phyloP scores from a whole-genome alignment of 2,797 vertebrate genomes.

The Urophycis tenuis region DNA sequence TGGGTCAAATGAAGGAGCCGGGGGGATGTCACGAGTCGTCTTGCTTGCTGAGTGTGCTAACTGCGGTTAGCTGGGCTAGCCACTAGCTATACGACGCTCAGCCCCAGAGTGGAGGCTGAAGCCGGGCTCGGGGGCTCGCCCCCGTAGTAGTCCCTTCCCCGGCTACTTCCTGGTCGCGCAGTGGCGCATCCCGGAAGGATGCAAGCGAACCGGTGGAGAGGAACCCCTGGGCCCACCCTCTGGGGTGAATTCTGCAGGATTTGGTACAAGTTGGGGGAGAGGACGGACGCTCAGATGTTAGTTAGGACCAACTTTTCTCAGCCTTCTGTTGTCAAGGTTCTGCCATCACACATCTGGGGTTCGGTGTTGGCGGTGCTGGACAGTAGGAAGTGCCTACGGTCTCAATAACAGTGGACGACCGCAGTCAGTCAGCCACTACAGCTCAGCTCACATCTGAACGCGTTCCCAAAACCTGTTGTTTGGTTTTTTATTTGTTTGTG shows the following conservation, averaged over 20 bases:
- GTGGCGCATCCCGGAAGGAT: slow-evolving; percentile 22
- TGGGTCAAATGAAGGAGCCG: slow-evolving; percentile 54
- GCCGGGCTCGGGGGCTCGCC: slow-evolving; percentile 22
- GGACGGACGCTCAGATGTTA: neutral
- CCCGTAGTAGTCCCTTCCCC: slow-evolving; percentile 29
- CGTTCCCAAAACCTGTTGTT: slow-evolving; percentile 40
- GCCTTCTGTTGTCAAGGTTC: neutral
- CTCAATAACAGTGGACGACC: slow-evolving; percentile 5
- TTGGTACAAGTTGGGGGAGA: neutral
- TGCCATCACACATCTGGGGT: neutral
- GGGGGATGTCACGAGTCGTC: slow-evolving; percentile 48
- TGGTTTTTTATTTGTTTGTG: slow-evolving; percentile 54
- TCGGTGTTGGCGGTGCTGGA: neutral
- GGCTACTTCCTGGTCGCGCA: slow-evolving; percentile 33
- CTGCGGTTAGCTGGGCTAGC: slow-evolving; percentile 50
- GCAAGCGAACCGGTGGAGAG: neutral
- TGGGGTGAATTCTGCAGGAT: neutral
- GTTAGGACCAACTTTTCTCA: neutral
- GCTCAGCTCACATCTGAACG: slow-evolving; percentile 16
- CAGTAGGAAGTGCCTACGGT: neutral
- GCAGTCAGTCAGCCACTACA: slow-evolving; percentile 25
- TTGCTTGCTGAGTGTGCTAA: slow-evolving; percentile 40
- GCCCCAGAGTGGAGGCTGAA: slow-evolving; percentile 35
- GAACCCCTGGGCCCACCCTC: neutral
- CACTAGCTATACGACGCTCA: slow-evolving; percentile 15